phyloP scores from a whole-genome alignment of 1,140 invertebrate genomes.

The Epicauta chinensis region DNA sequence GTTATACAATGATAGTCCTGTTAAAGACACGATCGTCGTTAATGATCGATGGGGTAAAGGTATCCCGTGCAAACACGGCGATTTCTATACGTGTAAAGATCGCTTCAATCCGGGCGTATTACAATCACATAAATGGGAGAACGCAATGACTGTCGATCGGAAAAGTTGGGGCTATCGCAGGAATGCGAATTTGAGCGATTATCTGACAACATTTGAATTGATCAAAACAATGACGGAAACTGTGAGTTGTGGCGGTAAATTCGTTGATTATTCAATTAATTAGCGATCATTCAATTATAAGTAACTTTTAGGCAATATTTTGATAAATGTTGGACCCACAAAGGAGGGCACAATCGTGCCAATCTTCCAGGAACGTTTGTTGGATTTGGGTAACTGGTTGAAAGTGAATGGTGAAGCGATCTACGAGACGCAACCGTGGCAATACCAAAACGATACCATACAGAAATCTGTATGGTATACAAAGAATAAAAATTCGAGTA shows the following conservation, averaged over 20 bases:
- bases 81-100: slow-evolving; percentile 78
- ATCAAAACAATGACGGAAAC: slow-evolving; percentile 66
- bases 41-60: slow-evolving; percentile 83
- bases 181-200: slow-evolving; percentile 61
- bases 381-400: slow-evolving; percentile 68
- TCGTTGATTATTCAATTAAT: not conserved
- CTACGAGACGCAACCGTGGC: slow-evolving; percentile 70
- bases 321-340: slow-evolving; percentile 84
- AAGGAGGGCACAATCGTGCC: slow-evolving; percentile 78
- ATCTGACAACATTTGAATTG: slow-evolving; percentile 62
- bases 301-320: slow-evolving; percentile 68
- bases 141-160: slow-evolving; percentile 81
- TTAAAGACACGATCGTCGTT: slow-evolving; percentile 79
- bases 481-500: slow-evolving; percentile 32
- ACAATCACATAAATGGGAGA: slow-evolving; percentile 78
- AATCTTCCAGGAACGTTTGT: slow-evolving; percentile 82
- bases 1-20: slow-evolving; percentile 93
- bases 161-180: slow-evolving; percentile 80
- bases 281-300: not conserved
- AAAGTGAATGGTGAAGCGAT: slow-evolving; percentile 81
- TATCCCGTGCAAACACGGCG: slow-evolving; percentile 80
- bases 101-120: slow-evolving; percentile 77
- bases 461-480: slow-evolving; percentile 76
- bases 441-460: slow-evolving; percentile 71
- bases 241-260: slow-evolving; percentile 71